Evolutionary conservation across 2,797 vertebrate genomes (phyloP), one percentile per base, ranked within the genome.

Genomic region (Meriones psammophilus): DNA sequence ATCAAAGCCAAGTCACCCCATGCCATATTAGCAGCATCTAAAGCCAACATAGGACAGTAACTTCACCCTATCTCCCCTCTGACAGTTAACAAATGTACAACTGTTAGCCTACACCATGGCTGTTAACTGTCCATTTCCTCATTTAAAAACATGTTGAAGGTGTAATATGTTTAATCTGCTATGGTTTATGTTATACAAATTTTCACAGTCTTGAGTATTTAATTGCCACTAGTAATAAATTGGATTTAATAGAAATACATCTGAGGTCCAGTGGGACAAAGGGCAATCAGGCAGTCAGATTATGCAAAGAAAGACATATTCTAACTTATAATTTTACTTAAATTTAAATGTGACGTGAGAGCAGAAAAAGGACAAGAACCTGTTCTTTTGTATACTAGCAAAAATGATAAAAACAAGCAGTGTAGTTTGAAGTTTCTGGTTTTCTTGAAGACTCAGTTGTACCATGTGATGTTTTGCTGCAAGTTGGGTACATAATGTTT

Each of bases 311-410:
- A 88, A 58, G 92, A 18, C 2, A 71, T 33, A 77, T 33, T 76
- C 54, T 86, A 79, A 77, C 66, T 95, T 93, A 80, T 1, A 88
- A 95, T 79, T 92, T 96, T 62, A 68, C 79, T 88, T 89, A 77
- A 50, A 80, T 92, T 92, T 68, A 88, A 88, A 73, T 0, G 0
- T 64, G 56, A 76, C 58, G 77, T 64, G 18, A n/a, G 10, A 50
- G 30, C 39, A 76, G 30, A 76, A 39, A 39, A 39, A 42, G 73
- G 26, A n/a, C 73, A 50, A 33, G n/a, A n/a, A 58, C 8, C 13
- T 54, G 33, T 5, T 22, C 33, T 50, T 33, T 66, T 50, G 46
- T 54, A 86, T 54, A 69, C 30, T 69, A 58, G 28, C 14, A 56
- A 71, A 36, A 56, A 28, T 7, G 15, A 56, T 28, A 56, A 71